Conservation (phyloP, 1,140 invertebrate genomes). For the Paramacrobiotus metropolitanus region DNA sequence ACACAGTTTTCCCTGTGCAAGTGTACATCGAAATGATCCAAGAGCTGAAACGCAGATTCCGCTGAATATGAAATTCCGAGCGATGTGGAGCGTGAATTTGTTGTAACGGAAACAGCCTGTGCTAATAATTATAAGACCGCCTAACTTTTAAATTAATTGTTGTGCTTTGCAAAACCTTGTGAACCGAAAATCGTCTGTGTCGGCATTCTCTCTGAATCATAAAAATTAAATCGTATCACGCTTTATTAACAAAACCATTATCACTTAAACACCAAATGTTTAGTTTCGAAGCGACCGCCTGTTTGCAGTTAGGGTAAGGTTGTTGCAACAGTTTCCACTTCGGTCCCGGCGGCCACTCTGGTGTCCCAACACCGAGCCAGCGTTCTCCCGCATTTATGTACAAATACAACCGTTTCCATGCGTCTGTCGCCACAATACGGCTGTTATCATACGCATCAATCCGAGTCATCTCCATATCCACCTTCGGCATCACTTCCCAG, state of each 20-base stretch:
- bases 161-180: no score
- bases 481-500: neutral
- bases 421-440: neutral
- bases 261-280: neutral
- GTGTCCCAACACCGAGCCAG: neutral
- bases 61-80: no score
- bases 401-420: neutral
- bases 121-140: no score
- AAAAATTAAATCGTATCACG: no score
- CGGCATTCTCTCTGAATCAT: no score
- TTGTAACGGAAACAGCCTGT: no score
- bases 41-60: no score
- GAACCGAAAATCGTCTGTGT: no score
- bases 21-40: no score
- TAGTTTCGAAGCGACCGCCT: neutral
- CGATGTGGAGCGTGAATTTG: no score
- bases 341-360: neutral
- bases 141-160: no score
- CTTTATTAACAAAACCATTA: neutral
- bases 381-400: neutral
- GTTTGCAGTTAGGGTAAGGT: neutral
- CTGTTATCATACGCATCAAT: neutral
- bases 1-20: no score
- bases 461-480: neutral
- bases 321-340: neutral